phyloP scores from a whole-genome alignment of 2,888 invertebrate species.

The Drosophila mimica region DNA sequence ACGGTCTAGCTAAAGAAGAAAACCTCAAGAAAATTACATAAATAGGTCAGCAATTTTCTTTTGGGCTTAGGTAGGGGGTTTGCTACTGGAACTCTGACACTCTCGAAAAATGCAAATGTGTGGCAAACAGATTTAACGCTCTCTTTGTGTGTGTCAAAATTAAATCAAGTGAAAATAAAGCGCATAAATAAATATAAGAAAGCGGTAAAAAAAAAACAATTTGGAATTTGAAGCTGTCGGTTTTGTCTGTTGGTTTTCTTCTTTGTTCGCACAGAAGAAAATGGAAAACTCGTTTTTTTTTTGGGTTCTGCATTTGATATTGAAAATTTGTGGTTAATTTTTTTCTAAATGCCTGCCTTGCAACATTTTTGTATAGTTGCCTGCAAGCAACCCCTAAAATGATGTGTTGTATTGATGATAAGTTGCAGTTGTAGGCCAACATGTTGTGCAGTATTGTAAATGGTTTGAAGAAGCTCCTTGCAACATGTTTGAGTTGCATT shows the following conservation, averaged over 20 bases:
- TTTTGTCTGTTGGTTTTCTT: conserved; percentile 51
- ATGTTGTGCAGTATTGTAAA: conserved; percentile 2
- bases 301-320: conserved; percentile 19
- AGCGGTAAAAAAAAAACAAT: conserved; percentile 19
- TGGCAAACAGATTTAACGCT: conserved; percentile 48
- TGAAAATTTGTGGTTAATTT: conserved; percentile 53
- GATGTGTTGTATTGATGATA: not conserved
- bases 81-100: conserved; percentile 14
- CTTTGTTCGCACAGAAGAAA: conserved; percentile 47
- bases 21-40: conserved; percentile 44
- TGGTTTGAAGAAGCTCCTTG: not conserved
- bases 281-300: conserved; percentile 52
- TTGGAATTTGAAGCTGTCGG: conserved; percentile 44
- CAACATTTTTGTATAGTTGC: not conserved
- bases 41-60: conserved; percentile 68
- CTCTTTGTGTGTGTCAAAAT: conserved; percentile 61
- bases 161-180: conserved; percentile 76
- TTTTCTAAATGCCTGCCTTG: conserved; percentile 13
- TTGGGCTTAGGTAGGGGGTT: not conserved
- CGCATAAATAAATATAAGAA: conserved; percentile 71
- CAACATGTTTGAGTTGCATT: conserved; percentile 35
- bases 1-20: conserved; percentile 22
- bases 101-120: conserved; percentile 67
- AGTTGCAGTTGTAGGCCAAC: conserved; percentile 35
- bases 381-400: conserved; percentile 55